These are phyloP conservation scores for Hemitrygon akajei DNA, from an alignment of 2,797 vertebrate species.

Conservation along the genomic window DNA sequence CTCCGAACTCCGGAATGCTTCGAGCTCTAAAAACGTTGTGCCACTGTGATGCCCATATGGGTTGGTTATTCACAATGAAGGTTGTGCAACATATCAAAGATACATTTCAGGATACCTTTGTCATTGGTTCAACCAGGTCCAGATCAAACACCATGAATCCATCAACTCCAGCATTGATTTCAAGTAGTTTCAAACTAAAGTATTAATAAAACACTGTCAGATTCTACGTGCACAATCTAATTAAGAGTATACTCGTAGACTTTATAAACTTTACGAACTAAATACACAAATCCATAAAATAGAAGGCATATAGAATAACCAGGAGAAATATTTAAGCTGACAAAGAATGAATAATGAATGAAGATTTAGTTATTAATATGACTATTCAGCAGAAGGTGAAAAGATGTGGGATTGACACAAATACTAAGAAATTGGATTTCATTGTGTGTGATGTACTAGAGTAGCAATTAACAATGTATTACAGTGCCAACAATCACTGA, in stretches of 20 bases:
- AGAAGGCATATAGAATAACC: not conserved
- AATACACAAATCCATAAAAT: not conserved
- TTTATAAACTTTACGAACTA: not conserved
- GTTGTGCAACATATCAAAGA: not conserved
- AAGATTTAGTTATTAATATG: not conserved
- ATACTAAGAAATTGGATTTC: no score
- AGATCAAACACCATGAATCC: slow-evolving; percentile 79
- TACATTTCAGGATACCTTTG: slow-evolving; percentile 52
- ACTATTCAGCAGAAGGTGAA: not conserved
- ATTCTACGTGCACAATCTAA: not conserved
- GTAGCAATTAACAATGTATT: no score
- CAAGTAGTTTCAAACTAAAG: slow-evolving; percentile 63
- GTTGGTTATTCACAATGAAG: not conserved
- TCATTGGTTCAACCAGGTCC: slow-evolving; percentile 71
- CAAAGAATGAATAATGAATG: not conserved
- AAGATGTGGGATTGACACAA: not conserved
- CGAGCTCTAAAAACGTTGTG: no score
- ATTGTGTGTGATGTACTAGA: no score
- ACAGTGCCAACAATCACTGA: no score
- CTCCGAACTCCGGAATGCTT: no score
- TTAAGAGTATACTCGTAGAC: not conserved
- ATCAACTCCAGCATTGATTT: slow-evolving; percentile 70
- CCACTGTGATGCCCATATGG: no score
- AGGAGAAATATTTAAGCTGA: not conserved
- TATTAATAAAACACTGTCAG: not conserved